These are phyloP conservation scores for Heliconius himera DNA, from an alignment of 1,140 invertebrate species.

Conservation along the genomic window DNA sequence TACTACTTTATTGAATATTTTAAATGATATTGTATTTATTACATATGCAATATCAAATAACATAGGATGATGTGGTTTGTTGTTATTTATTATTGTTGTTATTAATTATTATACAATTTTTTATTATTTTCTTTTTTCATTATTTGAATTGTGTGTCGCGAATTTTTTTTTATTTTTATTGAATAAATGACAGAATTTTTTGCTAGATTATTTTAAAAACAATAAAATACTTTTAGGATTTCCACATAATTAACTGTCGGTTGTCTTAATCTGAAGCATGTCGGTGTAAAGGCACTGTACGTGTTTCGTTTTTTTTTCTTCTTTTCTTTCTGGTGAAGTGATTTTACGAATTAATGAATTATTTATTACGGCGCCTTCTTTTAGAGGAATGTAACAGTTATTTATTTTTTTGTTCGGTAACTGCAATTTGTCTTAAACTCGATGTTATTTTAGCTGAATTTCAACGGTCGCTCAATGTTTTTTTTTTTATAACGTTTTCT, in stretches of 20 bases:
- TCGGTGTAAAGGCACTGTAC: not conserved
- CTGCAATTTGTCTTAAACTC: not conserved
- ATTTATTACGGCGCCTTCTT: not conserved
- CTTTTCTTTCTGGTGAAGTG: not conserved
- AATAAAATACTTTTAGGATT: no score
- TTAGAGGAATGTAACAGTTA: not conserved
- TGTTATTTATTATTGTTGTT: not conserved
- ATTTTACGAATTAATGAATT: slow-evolving; percentile 9
- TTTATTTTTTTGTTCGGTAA: not conserved
- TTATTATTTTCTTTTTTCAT: not conserved
- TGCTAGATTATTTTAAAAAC: no score
- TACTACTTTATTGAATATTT: not conserved
- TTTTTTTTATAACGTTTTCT: slow-evolving; percentile 23
- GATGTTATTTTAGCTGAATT: not conserved
- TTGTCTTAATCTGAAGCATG: not conserved
- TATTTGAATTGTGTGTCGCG: not conserved
- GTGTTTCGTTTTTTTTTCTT: not conserved
- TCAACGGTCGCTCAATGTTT: slow-evolving; percentile 10
- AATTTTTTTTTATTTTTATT: no score
- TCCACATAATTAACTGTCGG: no score
- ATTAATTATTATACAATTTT: not conserved
- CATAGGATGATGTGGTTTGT: not conserved
- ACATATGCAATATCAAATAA: not conserved
- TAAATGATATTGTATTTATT: not conserved
- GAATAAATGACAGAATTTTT: no score